A percentile compares a stretch with the other conserved stretches of the same genome.
Evolutionary conservation across 2,797 vertebrate genomes (phyloP).

Genomic region (Syngnathus rostellatus): DNA sequence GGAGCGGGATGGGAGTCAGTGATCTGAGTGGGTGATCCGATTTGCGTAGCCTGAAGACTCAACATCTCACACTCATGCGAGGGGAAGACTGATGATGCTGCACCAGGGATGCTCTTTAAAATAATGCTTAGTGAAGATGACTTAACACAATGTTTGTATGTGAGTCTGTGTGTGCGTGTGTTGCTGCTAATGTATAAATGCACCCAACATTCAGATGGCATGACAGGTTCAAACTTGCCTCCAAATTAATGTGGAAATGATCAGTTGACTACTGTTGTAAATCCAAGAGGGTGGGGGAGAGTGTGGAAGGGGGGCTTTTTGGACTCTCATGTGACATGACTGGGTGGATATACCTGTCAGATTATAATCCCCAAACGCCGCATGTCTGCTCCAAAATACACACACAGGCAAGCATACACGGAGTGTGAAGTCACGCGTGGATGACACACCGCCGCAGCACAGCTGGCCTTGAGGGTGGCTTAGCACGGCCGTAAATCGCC

Average conservation of each 20-base stretch:
- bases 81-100: slow-evolving; percentile 18
- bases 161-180: not conserved
- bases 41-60: slow-evolving; percentile 37
- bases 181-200: not conserved
- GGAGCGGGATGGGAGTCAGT: slow-evolving; percentile 36
- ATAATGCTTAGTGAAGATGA: slow-evolving; percentile 7
- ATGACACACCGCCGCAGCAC: slow-evolving; percentile 44
- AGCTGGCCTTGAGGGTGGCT: slow-evolving; percentile 18
- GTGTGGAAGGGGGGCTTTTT: not conserved
- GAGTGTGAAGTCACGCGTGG: slow-evolving; percentile 56
- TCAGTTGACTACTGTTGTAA: slow-evolving; percentile 9
- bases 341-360: not conserved
- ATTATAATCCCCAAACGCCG: not conserved
- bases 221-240: slow-evolving; percentile 18
- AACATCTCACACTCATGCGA: slow-evolving; percentile 17
- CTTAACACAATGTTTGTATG: not conserved
- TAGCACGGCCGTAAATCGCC: slow-evolving; percentile 10
- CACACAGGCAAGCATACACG: slow-evolving; percentile 5
- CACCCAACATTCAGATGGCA: not conserved
- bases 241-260: slow-evolving; percentile 9
- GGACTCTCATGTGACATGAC: slow-evolving; percentile 2
- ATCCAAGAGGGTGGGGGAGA: not conserved
- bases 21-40: slow-evolving; percentile 40
- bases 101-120: slow-evolving; percentile 8
- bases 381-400: not conserved